Base-by-base conservation (phyloP, 2,797 vertebrate species). In the Xenopus petersii region DNA sequence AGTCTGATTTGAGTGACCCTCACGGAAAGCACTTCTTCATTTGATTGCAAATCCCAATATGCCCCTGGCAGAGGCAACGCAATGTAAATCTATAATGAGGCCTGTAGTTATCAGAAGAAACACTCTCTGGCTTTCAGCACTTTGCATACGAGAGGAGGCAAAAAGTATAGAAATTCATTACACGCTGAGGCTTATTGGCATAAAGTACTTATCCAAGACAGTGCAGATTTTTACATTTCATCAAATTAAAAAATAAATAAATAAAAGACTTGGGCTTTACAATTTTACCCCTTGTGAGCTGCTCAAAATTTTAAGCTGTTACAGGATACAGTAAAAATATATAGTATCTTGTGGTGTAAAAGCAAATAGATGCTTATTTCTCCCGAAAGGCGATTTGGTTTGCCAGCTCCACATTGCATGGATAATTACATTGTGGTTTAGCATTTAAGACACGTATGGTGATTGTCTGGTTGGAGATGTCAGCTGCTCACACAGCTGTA, bases 181-280 rank as follows among this genome's bases (percentile, higher is more conserved):
- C 61, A 77, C 79, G 75, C 80, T 83, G 81, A 84, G 79, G 66
- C 63, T 1, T 75, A 83, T 75, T 79, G 70, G 82, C 63, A 70
- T 81, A 86, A 78, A 81, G 55, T 75, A 69, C 30, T 13, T 67
- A 71, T 69, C 33, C 79, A 49, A 84, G 70, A 75, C 71, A 73
- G 55, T 67, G 54, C 79, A 82, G 75, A 30, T 30, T 30, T 30
- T 30, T 81, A 47, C 83, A 82, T 73, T 78, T 80, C 77, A 84
- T 81, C 77, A 83, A 86, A 82, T 85, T 85, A 86, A 85, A 86
- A 85, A 84, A 85, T 85, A 86, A 85, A 86, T 85, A 84, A 85
- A 83, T 83, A 30, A 30, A 30, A 2, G 26, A 30, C 26, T 88
- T 85, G 64, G 80, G 81, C 81, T 79, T 71, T 33, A 83, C 84